Conservation (phyloP, 2,888 invertebrate species). For the Drosophila stalkeri region DNA sequence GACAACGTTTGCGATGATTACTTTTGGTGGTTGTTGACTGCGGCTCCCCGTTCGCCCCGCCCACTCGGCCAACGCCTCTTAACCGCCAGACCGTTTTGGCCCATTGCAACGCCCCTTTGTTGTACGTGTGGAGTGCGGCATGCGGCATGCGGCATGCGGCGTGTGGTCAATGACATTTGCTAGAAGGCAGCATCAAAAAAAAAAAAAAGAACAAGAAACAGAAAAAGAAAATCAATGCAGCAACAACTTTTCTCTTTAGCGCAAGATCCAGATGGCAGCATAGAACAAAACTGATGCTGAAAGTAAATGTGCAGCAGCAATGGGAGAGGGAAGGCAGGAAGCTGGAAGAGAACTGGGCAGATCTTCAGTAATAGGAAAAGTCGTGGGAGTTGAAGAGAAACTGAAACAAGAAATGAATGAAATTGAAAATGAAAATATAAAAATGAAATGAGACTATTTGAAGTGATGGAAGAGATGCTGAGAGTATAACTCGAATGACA, state of each 20-base stretch:
- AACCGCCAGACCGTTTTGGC: conserved; percentile 10
- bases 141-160: conserved; percentile 20
- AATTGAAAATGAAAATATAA: too few relatives aligned
- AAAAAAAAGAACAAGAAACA: too few relatives aligned
- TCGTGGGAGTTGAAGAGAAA: neutral
- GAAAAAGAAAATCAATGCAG: conserved; percentile 59
- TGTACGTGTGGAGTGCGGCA: conserved; percentile 51
- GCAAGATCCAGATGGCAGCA: conserved; percentile 7
- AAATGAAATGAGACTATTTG: too few relatives aligned
- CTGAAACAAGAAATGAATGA: neutral
- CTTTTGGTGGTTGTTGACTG: conserved; percentile 75
- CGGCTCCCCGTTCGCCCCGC: conserved; percentile 17
- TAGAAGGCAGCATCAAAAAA: conserved; percentile 41
- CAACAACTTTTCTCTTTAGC: conserved; percentile 26
- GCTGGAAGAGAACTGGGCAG: neutral
- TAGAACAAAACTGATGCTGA: neutral
- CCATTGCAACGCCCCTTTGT: conserved; percentile 71
- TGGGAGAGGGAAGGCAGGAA: neutral
- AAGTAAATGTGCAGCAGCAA: neutral
- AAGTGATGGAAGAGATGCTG: too few relatives aligned
- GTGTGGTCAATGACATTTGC: conserved; percentile 75
- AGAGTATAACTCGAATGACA: neutral
- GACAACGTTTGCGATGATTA: conserved; percentile 73
- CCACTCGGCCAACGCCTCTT: neutral
- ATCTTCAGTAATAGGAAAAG: neutral